Evolutionary conservation across 2,797 vertebrate species (phyloP).

Genomic region (Danio kyathit): DNA sequence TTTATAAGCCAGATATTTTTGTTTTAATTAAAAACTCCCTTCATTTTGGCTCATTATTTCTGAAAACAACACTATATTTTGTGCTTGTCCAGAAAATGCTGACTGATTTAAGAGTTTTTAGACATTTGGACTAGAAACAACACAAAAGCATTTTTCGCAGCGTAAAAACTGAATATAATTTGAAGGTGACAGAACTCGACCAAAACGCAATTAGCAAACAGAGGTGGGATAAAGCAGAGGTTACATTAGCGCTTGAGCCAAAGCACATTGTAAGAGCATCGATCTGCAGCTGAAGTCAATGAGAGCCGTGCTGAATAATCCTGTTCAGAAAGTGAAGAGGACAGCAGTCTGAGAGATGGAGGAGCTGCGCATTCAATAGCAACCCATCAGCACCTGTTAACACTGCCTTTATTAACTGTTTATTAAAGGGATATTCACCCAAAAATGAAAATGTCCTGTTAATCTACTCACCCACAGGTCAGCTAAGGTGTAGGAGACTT

Average conservation of each 20-base stretch:
- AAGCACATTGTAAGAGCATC: slow-evolving; percentile 55
- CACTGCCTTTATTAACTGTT: not conserved
- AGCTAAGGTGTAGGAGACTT: too few species aligned
- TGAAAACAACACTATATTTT: too few species aligned
- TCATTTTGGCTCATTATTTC: too few species aligned
- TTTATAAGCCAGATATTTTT: too few species aligned
- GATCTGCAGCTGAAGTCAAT: slow-evolving; percentile 71
- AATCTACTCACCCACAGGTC: too few species aligned
- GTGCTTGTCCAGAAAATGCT: too few species aligned
- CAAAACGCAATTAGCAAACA: slow-evolving; percentile 48
- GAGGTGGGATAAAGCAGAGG: slow-evolving; percentile 52
- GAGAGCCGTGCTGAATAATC: slow-evolving; percentile 64
- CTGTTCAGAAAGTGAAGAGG: slow-evolving; percentile 62
- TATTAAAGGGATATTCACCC: too few species aligned
- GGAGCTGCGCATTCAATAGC: slow-evolving; percentile 63
- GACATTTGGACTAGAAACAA: too few species aligned
- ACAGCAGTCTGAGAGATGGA: slow-evolving; percentile 55
- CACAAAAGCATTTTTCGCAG: too few species aligned
- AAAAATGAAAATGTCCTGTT: too few species aligned
- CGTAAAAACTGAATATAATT: not conserved
- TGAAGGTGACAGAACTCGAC: not conserved
- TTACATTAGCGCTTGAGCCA: slow-evolving; percentile 58
- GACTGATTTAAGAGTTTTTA: too few species aligned
- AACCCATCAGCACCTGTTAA: slow-evolving; percentile 34
- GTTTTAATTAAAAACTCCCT: too few species aligned